Evolutionary conservation across 2,888 invertebrate species (phyloP).

Genomic region (Cyaniris semiargus): DNA sequence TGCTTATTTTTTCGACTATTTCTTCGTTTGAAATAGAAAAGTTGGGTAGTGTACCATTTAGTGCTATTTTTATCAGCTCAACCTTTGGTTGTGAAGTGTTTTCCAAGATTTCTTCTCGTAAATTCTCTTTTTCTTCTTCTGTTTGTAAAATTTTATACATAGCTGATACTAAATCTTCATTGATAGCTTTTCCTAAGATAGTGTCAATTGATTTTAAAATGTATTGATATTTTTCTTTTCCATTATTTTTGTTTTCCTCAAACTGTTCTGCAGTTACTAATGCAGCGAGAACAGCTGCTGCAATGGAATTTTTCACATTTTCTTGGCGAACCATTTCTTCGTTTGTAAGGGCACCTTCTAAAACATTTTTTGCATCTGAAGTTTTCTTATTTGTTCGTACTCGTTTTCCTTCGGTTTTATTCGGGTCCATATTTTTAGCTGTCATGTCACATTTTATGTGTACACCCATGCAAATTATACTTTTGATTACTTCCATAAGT

Average conservation of each 20-base stretch:
- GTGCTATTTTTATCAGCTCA: slow-evolving; percentile 81
- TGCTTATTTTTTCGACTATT: slow-evolving; percentile 82
- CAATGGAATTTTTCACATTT: slow-evolving; percentile 77
- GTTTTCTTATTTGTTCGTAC: slow-evolving; percentile 58
- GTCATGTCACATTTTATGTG: slow-evolving; percentile 71
- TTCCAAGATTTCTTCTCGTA: slow-evolving; percentile 74
- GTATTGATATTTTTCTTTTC: slow-evolving; percentile 73
- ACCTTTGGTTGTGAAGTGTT: slow-evolving; percentile 81
- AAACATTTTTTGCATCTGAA: slow-evolving; percentile 50
- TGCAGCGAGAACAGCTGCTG: slow-evolving; percentile 75
- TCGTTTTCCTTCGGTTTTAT: slow-evolving; percentile 55
- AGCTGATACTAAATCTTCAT: slow-evolving; percentile 70
- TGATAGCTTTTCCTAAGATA: slow-evolving; percentile 72
- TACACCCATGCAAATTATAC: slow-evolving; percentile 76
- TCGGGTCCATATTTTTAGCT: slow-evolving; percentile 51
- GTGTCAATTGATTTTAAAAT: slow-evolving; percentile 77
- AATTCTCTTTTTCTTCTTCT: slow-evolving; percentile 72
- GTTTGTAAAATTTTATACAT: slow-evolving; percentile 75
- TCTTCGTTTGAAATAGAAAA: slow-evolving; percentile 78
- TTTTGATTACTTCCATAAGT: slow-evolving; percentile 72
- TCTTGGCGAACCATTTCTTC: slow-evolving; percentile 67
- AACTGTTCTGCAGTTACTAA: slow-evolving; percentile 76
- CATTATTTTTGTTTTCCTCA: slow-evolving; percentile 72
- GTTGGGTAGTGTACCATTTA: slow-evolving; percentile 68
- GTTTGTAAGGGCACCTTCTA: slow-evolving; percentile 50